Base-by-base conservation (phyloP, 2,797 vertebrate genomes). In the Acanthiza pusilla region DNA sequence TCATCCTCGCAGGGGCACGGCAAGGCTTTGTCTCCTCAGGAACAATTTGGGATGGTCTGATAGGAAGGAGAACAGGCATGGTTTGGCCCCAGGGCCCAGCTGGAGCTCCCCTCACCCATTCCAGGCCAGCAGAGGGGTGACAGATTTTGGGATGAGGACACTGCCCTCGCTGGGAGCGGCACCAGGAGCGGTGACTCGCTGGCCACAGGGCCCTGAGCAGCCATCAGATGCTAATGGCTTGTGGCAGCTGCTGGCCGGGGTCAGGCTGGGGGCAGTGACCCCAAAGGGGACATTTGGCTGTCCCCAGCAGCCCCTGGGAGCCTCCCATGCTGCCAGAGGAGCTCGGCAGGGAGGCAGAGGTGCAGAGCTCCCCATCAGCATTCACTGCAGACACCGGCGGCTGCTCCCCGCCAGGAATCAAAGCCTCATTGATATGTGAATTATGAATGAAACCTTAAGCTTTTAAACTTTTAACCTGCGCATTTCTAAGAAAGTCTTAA, bases 401-500 rank as follows among this genome's bases (percentile, higher is more conserved):
- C 79, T 76, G 77, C 92, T 89, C 93, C 92, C 93, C 22, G 8
- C 16, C 48, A 96, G 89, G 70, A 94, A 94, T 89, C 95, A 95
- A 82, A 96, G 97, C 96, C 92, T 94, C 96, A 95, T 94, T 96
- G 96, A 94, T 61, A 94, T 5, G 79, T 96, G 95, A 97, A 97
- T 97, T 96, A 97, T 97, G 95, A 96, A 97, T 97, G 97, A 96
- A 97, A 97, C 95, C 86, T 91, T 93, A 73, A 95, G 96, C 96
- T 97, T 92, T 97, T 97, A 89, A 97, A 97, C 97, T 97, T 96
- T 96, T 97, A 97, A 97, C 97, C 97, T 97, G 94, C 6, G 75
- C 76, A 21, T 94, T 96, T 96, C 94, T 83, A 96, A 96, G 94
- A 93, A 96, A 93, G 88, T 90, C 94, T 96, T 89, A 78, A 96